Conservation (phyloP, 2,888 invertebrate species). For the Strigamia transsilvanica region DNA sequence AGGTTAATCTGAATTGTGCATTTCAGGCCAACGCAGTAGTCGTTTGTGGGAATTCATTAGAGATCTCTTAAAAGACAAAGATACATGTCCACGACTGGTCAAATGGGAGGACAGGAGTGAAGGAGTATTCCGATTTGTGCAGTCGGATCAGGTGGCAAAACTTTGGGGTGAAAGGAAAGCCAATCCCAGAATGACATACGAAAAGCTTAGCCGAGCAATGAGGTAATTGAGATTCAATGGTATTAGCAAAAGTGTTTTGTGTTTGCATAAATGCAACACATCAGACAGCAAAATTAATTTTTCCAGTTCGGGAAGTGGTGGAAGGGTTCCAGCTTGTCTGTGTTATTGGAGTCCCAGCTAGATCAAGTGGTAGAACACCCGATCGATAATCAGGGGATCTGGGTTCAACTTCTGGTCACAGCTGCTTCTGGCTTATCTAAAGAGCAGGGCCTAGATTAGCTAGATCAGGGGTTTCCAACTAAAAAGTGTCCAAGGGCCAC, state of each 20-base stretch:
- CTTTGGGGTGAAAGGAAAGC: constrained; percentile 87
- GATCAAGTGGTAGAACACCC: too few relatives aligned
- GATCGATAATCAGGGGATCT: too few relatives aligned
- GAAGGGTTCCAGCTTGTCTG: neutral
- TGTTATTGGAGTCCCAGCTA: neutral
- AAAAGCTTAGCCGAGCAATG: constrained; percentile 90
- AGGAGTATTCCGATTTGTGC: constrained; percentile 87
- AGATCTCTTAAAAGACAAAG: constrained; percentile 77
- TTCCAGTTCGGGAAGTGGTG: too few relatives aligned
- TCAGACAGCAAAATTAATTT: too few relatives aligned
- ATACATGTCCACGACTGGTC: constrained; percentile 81
- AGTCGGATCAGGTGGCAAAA: constrained; percentile 84
- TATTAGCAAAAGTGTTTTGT: neutral
- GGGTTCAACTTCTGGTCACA: too few relatives aligned
- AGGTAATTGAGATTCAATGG: constrained; percentile 66
- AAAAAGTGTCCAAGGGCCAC: too few relatives aligned
- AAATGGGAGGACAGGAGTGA: constrained; percentile 86
- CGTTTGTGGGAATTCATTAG: constrained; percentile 84
- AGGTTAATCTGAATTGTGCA: neutral
- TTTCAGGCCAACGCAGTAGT: constrained; percentile 64
- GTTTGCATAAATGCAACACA: neutral
- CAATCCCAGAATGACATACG: constrained; percentile 90
- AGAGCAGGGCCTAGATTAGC: too few relatives aligned
- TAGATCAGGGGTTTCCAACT: too few relatives aligned
- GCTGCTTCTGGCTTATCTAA: too few relatives aligned